Evolutionary conservation across 2,113 vertebrate species (phyloP), one percentile per base, ranked within the genome.

Genomic region (Tupaia tana): DNA sequence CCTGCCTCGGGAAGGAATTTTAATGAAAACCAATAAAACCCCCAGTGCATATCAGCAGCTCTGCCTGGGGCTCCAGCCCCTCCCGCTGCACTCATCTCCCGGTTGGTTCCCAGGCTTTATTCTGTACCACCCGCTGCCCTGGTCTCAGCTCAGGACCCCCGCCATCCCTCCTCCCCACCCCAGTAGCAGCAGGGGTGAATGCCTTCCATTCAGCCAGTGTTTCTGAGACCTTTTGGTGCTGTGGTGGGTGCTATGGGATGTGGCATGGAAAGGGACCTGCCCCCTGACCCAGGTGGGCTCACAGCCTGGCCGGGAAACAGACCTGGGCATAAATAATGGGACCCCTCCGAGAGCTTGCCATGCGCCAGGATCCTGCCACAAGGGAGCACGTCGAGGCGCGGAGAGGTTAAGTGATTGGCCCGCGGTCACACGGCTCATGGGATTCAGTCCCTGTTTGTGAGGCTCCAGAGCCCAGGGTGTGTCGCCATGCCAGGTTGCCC

Each of bases 11-110:
- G 95, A 97, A 96, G 89, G 97, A 97, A 97, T 97, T 97, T 97
- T 97, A 97, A 97, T 97, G 97, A 97, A 97, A 97, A 96, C 96
- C 94, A 96, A 97, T 97, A 96, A 97, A 97, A 94, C 90, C 97
- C 95, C 93, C 59, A 93, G 97, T 95, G 97, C 97, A 91, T 93
- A 34, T 93, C 91, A 6, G 86, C 88, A 56, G 80, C 95, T 94
- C 95, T 73, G 91, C 91, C 85, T 90, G 31, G 0, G 92, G 82
- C 90, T 89, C 43, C 3, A 3, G 81, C 52, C 86, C 89, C 79
- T 81, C 93, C 91, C 56, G 90, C 93, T 13, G 3, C 63, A 16
- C 59, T 75, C 74, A 34, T 84, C 66, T 92, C 84, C 80, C 0
- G 2, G 16, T 54, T 64, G 89, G 79, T 83, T 20, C 84, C 67